These are phyloP conservation scores for Metaphire vulgaris DNA, from an alignment of 1,140 invertebrate genomes.

Conservation along the genomic window DNA sequence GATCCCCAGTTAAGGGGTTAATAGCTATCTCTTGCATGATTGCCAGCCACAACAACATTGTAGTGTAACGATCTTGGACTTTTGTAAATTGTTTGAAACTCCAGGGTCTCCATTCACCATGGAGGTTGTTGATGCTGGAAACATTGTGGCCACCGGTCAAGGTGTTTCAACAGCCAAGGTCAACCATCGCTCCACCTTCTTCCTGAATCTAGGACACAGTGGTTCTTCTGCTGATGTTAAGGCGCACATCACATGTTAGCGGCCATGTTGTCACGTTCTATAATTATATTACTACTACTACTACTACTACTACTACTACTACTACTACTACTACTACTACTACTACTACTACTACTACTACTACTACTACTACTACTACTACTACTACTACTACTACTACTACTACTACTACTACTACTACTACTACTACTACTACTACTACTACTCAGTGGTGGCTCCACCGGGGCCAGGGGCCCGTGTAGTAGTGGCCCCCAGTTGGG, in stretches of 20 bases:
- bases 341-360: slow-evolving; percentile 9
- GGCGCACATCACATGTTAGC: slow-evolving; percentile 52
- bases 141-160: slow-evolving; percentile 59
- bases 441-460: too few relatives aligned
- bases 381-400: slow-evolving; percentile 9
- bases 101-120: slow-evolving; percentile 58
- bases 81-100: slow-evolving; percentile 28
- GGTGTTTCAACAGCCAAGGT: slow-evolving; percentile 63
- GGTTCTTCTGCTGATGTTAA: slow-evolving; percentile 53
- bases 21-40: too few relatives aligned
- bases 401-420: slow-evolving; percentile 10
- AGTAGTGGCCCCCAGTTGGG: too few relatives aligned
- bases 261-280: slow-evolving; percentile 8
- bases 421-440: slow-evolving; percentile 9
- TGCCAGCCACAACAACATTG: too few relatives aligned
- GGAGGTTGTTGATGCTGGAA: slow-evolving; percentile 53
- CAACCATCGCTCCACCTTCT: slow-evolving; percentile 59
- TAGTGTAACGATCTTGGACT: too few relatives aligned
- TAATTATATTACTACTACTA: background rate
- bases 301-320: background rate
- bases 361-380: slow-evolving; percentile 9
- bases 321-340: slow-evolving; percentile 9
- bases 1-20: too few relatives aligned
- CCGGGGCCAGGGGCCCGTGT: too few relatives aligned
- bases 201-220: slow-evolving; percentile 53